phyloP scores from a whole-genome alignment of 2,797 vertebrate genomes.

The Hapalemur alaotrensis region DNA sequence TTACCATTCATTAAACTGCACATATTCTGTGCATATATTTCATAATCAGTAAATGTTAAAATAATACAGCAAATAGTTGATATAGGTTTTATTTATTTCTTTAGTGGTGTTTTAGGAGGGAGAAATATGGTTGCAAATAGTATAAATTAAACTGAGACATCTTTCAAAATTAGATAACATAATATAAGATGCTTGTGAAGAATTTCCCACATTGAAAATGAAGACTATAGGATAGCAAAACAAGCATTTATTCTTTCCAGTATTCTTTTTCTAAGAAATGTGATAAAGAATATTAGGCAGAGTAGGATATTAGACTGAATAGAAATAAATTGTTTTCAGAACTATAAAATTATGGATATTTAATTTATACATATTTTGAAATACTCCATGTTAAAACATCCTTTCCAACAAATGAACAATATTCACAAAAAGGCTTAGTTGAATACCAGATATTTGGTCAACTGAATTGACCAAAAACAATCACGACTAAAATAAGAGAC shows the following conservation, averaged over 20 bases:
- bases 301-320: background rate
- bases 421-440: background rate
- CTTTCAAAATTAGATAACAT: constrained; percentile 51
- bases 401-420: background rate
- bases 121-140: background rate
- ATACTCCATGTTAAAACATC: background rate
- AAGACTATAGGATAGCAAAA: background rate
- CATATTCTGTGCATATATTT: background rate
- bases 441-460: background rate
- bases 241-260: background rate
- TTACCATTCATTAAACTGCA: background rate
- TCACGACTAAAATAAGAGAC: background rate
- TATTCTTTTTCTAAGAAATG: background rate
- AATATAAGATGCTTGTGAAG: constrained; percentile 22
- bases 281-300: background rate
- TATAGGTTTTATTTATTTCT: background rate
- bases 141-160: background rate
- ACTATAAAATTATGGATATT: background rate
- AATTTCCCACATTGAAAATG: background rate
- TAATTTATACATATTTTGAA: background rate
- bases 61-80: background rate
- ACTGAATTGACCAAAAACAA: background rate
- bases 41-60: background rate
- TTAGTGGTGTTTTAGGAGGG: background rate
- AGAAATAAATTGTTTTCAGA: background rate